Evolutionary conservation across 1,140 invertebrate genomes (phyloP).

Genomic region (Caerostris extrusa): DNA sequence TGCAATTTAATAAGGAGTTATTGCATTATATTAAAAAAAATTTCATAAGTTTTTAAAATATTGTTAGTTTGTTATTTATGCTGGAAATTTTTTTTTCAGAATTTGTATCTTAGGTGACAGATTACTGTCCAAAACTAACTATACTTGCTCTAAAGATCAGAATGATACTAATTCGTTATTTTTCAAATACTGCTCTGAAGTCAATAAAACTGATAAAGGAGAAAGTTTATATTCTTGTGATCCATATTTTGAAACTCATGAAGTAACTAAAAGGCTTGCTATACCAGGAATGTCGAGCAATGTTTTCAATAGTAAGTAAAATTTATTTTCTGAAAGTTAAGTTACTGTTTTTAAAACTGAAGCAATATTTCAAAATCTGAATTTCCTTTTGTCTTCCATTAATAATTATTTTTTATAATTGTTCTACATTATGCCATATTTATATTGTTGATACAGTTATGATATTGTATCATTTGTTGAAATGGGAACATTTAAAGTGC

Average conservation of each 20-base stretch:
- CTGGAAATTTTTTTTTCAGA: constrained; percentile 46
- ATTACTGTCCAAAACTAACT: constrained; percentile 62
- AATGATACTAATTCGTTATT: constrained; percentile 66
- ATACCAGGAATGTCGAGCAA: constrained; percentile 85
- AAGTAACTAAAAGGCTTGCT: constrained; percentile 84
- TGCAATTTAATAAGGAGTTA: no score
- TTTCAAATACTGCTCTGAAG: constrained; percentile 64
- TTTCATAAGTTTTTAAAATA: no score
- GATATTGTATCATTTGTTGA: no score
- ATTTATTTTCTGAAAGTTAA: background rate
- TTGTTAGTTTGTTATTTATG: no score
- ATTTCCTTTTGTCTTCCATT: no score
- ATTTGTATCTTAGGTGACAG: constrained; percentile 77
- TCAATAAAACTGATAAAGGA: constrained; percentile 27
- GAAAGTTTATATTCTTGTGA: constrained; percentile 90
- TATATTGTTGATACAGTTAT: no score
- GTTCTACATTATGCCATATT: no score
- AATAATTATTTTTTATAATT: no score
- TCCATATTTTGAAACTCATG: constrained; percentile 86
- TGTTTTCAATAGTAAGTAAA: constrained; percentile 77
- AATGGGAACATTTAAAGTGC: no score
- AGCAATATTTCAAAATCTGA: no score
- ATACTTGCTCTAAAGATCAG: constrained; percentile 70
- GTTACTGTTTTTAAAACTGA: background rate
- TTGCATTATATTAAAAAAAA: no score